Evolutionary conservation across 2,113 vertebrate species (phyloP), one percentile per base, ranked within the genome.

Genomic region (Apteryx owenii): DNA sequence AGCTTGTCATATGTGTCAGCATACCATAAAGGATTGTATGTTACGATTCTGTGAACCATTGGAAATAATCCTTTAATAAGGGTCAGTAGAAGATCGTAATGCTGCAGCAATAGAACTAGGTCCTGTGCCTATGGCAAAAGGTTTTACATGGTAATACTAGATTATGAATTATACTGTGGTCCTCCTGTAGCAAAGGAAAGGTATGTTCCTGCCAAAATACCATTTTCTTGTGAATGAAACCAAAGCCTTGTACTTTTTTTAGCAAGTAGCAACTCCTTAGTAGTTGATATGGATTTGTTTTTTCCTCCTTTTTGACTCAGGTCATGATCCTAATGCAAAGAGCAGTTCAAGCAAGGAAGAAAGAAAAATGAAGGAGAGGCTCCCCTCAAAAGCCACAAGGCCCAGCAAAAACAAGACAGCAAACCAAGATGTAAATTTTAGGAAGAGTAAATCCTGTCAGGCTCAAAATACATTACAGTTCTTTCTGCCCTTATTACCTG

Each of bases 221-320:
- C 19, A n/a, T 18, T 62, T 82, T 53, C 22, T 62, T 79, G 19
- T 79, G 36, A 73, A 68, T 21, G 36, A 86, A 95, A 68, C 19
- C 54, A 46, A 78, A 88, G 38, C 19, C 20, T 23, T 50, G 15
- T 82, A 25, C 17, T 21, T 72, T 44, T 82, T 44, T 46, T 29
- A 56, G 29, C 42, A 77, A 68, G 40, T 44, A 86, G 31, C 51
- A 48, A 73, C n/a, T 64, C 31, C 1, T 0, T 26, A 40, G 36
- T 48, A 51, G 28, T 69, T 90, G 60, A 86, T 82, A 44, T 0
- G 2, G 60, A 68, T 70, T 75, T 69, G 16, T 2, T 64, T 95
- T 85, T 93, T 75, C 91, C 36, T 92, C 90, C 11, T 95, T 95
- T 91, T 66, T 92, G 58, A 38, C 54, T 62, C 78, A 98, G 97